Evolutionary conservation across 2,888 invertebrate species (phyloP), one percentile per base, ranked within the genome.

Genomic region (Aelia acuminata): DNA sequence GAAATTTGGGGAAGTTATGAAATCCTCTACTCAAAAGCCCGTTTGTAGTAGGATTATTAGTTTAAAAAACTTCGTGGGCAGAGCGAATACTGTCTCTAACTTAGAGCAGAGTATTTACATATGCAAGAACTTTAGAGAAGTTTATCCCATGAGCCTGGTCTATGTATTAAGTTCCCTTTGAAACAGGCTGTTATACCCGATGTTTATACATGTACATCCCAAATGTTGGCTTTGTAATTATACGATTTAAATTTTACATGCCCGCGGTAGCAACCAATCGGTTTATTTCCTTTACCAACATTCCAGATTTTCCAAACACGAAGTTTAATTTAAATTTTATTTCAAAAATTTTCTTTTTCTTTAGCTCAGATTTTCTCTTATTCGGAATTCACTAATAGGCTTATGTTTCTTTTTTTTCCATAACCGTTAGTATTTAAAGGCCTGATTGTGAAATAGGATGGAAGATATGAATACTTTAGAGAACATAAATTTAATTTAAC

Each of bases 171-270:
- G 80, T 43, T 26, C 80, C 39, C 43, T 80, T 80, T 43, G 31
- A n/a, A 80, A n/a, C 80, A 47, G 13, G n/a, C 18, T 75, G 80
- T 47, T 80, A 80, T 80, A 7, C 35, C 63, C 35, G 63, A 35
- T 70, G 63, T 70, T 70, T 70, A 70, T 70, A 70, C 63, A 70
- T 70, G 63, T 70, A 70, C 63, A 35, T 70, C 31, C 63, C 31
- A 20, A 63, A 35, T 70, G 31, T 35, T 35, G 31, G 22, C 35
- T 70, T 35, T 70, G 35, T 70, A 70, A 70, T 70, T 70, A 70
- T 70, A 35, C 35, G 31, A 70, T 70, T 70, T 70, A 70, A 70
- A 70, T 70, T 70, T 70, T 70, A 3, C 63, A 70, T 70, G 63
- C 5, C 35, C 18, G 8, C 35, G 5, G 63, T 31, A 57, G 26